Evolutionary conservation across 2,797 vertebrate species (phyloP).

Genomic region (Gobionotothen gibberifrons): DNA sequence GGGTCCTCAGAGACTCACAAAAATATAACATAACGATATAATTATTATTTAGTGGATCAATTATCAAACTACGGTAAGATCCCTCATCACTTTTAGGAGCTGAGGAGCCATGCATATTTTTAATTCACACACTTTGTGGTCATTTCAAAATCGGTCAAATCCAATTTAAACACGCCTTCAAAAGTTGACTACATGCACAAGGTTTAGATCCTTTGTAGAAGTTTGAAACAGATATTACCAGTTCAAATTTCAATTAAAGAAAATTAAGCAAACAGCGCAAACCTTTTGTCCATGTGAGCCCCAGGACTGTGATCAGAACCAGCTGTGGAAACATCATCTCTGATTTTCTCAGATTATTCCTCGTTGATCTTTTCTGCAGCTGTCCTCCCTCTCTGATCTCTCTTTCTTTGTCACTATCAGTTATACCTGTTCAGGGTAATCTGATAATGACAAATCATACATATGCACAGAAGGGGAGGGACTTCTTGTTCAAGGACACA

Average conservation of each 20-base stretch:
- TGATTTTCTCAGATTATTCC: slow-evolving; percentile 13
- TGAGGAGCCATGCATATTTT: background rate
- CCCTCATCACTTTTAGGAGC: no score
- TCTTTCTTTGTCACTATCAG: slow-evolving; percentile 33
- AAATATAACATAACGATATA: background rate
- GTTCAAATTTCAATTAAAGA: background rate
- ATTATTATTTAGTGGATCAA: background rate
- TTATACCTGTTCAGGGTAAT: slow-evolving; percentile 23
- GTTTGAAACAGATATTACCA: background rate
- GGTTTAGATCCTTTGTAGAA: background rate
- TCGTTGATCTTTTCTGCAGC: slow-evolving; percentile 17
- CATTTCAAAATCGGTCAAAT: slow-evolving; percentile 11
- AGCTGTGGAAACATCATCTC: slow-evolving; percentile 56
- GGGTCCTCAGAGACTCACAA: background rate
- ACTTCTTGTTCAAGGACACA: slow-evolving; percentile 54
- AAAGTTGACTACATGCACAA: background rate
- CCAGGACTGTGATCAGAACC: slow-evolving; percentile 63
- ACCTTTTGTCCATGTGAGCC: slow-evolving; percentile 71
- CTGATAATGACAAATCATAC: slow-evolving; percentile 31
- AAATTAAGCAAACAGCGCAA: background rate
- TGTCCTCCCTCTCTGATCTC: slow-evolving; percentile 6
- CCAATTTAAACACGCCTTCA: background rate
- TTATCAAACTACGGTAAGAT: background rate
- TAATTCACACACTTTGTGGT: background rate
- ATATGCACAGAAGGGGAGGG: slow-evolving; percentile 46